These are phyloP conservation scores for Andrena praecox DNA, from an alignment of 2,888 invertebrate genomes.

Conservation along the genomic window DNA sequence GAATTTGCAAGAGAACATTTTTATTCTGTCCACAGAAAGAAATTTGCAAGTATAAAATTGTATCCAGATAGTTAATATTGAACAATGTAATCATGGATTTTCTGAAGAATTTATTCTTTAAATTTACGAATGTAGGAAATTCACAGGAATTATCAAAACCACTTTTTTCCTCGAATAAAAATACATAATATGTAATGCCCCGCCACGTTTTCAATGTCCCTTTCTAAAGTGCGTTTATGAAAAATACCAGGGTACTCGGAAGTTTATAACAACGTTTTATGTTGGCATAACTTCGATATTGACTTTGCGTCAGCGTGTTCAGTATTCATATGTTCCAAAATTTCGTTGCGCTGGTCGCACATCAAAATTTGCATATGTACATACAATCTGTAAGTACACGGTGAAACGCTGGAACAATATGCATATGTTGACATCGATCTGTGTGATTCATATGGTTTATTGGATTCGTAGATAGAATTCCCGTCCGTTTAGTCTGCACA, in stretches of 20 bases:
- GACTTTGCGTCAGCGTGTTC: not conserved
- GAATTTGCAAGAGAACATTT: too few species aligned
- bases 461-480: slow-evolving; percentile 24
- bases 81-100: too few species aligned
- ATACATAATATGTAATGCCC: too few species aligned
- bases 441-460: slow-evolving; percentile 23
- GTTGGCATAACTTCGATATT: not conserved
- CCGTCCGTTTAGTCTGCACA: not conserved
- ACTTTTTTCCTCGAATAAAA: too few species aligned
- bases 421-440: slow-evolving; percentile 41
- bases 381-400: slow-evolving; percentile 6
- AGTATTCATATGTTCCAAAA: not conserved
- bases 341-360: slow-evolving; percentile 7
- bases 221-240: not conserved
- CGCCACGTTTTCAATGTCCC: too few species aligned
- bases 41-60: too few species aligned
- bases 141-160: too few species aligned
- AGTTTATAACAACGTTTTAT: not conserved
- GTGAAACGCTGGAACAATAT: slow-evolving; percentile 31
- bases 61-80: too few species aligned
- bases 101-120: too few species aligned
- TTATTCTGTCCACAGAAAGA: too few species aligned
- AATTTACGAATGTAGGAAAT: too few species aligned
- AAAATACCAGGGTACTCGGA: not conserved
- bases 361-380: slow-evolving; percentile 27